Base-by-base conservation (phyloP, 2,888 invertebrate species). In the Papilio protenor region DNA sequence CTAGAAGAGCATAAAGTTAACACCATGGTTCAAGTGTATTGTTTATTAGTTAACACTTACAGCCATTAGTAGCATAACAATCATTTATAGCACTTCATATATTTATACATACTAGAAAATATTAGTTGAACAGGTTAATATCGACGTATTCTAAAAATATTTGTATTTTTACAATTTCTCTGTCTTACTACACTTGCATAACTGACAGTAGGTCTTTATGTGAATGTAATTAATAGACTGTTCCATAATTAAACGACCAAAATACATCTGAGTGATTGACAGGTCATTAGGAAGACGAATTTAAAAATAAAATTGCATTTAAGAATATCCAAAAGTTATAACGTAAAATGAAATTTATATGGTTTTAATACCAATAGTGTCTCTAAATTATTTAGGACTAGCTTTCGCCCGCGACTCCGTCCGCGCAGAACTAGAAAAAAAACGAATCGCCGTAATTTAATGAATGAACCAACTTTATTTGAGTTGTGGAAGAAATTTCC, bases 271-370 rank as follows among this genome's bases (percentile, higher is more conserved):
- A 3, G n/a, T 52, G 33, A 47, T 66, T 75, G 45, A 52, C 64
- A 49, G 74, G 33, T 66, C 33, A 49, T 75, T 66, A 75, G 47
- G 66, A 75, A 47, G 75, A 75, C 21, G 57, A 73, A 75, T 55
- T 5, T 52, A 0, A 16, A 8, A 18, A 18, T 52, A 18, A 52
- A 52, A 52, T 6, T 52, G 18, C 52, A 52, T 52, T 52, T 49
- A 49, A 14, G 49, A 14, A 49, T 49, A 49, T 12, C 0, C 3
- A 14, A 49, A 14, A 49, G 49, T 14, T 49, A 0, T 49, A 4
- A 49, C 4, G 49, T 49, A 14, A 14, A 6, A 49, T 14, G 49
- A 49, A 12, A 14, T 49, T 49, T 49, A 14, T 49, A 49, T 3
- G 49, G 2, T 52, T 52, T 18, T 18, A 52, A 5, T 16, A 52